Evolutionary conservation across 2,797 vertebrate species (phyloP).

Genomic region (Onychomys arenicola): DNA sequence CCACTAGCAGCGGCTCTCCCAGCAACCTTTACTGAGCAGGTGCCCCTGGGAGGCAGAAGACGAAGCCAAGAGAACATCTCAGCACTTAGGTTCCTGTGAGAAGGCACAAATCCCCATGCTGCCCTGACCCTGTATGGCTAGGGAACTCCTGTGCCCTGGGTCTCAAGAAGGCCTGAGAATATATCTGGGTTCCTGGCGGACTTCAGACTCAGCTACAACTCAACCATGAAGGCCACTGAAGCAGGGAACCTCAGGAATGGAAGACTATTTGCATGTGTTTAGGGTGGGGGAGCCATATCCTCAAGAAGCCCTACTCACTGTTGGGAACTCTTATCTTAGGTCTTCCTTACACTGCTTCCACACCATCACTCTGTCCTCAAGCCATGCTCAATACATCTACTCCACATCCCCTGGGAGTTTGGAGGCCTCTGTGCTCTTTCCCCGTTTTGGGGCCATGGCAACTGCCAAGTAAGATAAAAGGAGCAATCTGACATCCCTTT

Average conservation of each 20-base stretch:
- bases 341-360: neutral
- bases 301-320: neutral
- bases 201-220: constrained; percentile 11
- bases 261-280: neutral
- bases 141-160: neutral
- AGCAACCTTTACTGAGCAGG: neutral
- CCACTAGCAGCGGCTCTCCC: neutral
- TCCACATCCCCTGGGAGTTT: constrained; percentile 1
- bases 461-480: neutral
- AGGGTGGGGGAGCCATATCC: neutral
- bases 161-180: constrained; percentile 1
- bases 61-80: neutral
- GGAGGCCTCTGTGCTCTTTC: neutral
- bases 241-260: neutral
- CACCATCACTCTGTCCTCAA: neutral
- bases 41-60: neutral
- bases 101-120: neutral
- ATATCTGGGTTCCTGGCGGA: neutral
- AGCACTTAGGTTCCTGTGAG: neutral
- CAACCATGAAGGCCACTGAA: neutral
- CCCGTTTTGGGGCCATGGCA: neutral
- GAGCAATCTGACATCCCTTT: neutral
- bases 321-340: neutral
- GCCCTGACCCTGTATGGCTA: neutral
- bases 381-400: neutral